These are phyloP conservation scores for Alfaro cultratus DNA, from an alignment of 2,797 vertebrate species.

Conservation along the genomic window DNA sequence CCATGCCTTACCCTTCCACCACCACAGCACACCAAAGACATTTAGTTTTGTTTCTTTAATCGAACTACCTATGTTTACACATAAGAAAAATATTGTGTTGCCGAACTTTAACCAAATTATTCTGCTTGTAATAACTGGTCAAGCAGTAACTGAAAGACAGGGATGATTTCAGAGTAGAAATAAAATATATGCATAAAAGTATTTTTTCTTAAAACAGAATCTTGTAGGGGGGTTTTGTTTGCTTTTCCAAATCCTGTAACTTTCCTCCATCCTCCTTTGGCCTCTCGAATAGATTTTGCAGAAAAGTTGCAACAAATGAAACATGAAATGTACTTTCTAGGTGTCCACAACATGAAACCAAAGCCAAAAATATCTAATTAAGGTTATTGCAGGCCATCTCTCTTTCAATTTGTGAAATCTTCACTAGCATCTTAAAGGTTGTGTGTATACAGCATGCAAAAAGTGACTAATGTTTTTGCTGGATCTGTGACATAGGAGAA, in stretches of 20 bases:
- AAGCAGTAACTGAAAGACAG: background rate
- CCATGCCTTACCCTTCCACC: too few species aligned
- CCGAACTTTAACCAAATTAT: background rate
- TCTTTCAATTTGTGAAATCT: background rate
- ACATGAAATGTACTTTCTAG: background rate
- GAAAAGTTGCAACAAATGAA: background rate
- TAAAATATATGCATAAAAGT: background rate
- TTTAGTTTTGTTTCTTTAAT: background rate
- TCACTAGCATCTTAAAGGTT: slow-evolving; percentile 1
- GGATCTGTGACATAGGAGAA: slow-evolving; percentile 61
- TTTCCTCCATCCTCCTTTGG: background rate
- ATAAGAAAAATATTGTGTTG: background rate
- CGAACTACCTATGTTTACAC: background rate
- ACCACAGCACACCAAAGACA: background rate
- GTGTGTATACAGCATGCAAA: slow-evolving; percentile 14
- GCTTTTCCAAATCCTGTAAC: background rate
- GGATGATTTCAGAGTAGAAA: background rate
- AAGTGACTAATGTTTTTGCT: slow-evolving; percentile 56
- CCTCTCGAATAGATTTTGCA: background rate
- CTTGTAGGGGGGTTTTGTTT: background rate
- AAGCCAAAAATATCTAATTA: background rate
- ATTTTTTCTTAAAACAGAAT: background rate
- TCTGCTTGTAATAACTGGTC: background rate
- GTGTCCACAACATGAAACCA: background rate
- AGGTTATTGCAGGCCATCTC: background rate